phyloP scores from a whole-genome alignment of 2,113 vertebrate genomes.

The Chloropsis hardwickii region DNA sequence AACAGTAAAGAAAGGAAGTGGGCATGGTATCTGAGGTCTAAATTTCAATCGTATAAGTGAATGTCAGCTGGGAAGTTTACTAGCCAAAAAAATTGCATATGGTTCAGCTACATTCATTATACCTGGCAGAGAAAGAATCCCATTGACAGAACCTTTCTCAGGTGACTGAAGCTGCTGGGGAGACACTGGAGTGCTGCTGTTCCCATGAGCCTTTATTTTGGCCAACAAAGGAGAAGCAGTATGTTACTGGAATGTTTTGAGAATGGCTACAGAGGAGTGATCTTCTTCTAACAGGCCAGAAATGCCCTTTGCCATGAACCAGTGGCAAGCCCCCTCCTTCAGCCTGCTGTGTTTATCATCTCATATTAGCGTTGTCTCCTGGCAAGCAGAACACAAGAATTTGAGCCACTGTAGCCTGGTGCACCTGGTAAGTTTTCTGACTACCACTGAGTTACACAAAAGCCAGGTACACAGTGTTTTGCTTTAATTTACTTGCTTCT shows the following conservation, averaged over 20 bases:
- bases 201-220: rapidly evolving
- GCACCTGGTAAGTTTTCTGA: neutral
- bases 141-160: neutral
- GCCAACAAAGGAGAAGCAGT: neutral
- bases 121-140: neutral
- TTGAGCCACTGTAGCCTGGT: neutral
- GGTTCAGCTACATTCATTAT: neutral
- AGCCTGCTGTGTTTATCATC: neutral
- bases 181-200: neutral
- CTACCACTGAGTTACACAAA: neutral
- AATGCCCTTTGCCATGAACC: neutral
- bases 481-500: neutral
- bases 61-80: neutral
- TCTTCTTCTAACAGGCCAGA: neutral
- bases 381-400: neutral
- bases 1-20: neutral
- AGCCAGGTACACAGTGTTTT: rapidly evolving
- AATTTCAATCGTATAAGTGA: neutral
- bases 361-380: neutral
- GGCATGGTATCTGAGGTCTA: neutral
- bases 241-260: neutral
- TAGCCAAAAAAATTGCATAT: neutral
- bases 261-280: neutral
- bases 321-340: neutral
- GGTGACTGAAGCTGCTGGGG: neutral